Base-by-base conservation (phyloP, 2,797 vertebrate species). In the Neomorphus geoffroyi region DNA sequence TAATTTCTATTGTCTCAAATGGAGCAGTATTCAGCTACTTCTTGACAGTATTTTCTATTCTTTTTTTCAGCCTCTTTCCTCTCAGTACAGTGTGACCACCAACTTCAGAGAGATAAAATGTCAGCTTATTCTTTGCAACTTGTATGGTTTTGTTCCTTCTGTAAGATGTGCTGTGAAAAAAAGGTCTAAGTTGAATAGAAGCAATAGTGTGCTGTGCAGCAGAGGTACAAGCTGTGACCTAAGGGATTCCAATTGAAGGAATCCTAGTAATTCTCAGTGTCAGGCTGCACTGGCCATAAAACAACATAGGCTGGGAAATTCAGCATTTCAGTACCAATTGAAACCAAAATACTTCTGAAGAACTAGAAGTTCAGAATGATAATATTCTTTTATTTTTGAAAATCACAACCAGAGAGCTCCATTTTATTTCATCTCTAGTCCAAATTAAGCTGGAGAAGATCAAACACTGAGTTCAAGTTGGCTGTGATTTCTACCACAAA, bases 1-100 rank as follows among this genome's bases (percentile, higher is more conserved):
- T 94, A 97, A 93, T 83, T 71, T 13, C 62, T 86, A 77, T 94
- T 95, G 89, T 96, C 94, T 96, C n/a, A 70, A 79, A 80, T 33
- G 14, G 14, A 84, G 24, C 2, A 41, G 8, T 41, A 35, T 83
- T 89, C n/a, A 69, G 46, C 32, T 84, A 21, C 17, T 48, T 86
- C 62, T 78, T 73, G 21, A 32, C 13, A 54, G 43, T 17, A 72
- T 79, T 69, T 83, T 77, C 15, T 54, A 15, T 17, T n/a, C 32
- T 5, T 32, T 81, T 79, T 69, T 41, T 17, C 28, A 48, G 16
- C 14, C 12, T 23, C 46, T 41, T 35, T 62, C 5, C 0, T 27
- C 21, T 64, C n/a, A 28, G 10, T 60, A 50, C 43, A 66, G 35
- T 14, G 17, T 41, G 46, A 86, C 18, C 10, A 1, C 21, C 84